Conservation (phyloP, 2,113 vertebrate genomes). For the Psittacula cyanocephala region DNA sequence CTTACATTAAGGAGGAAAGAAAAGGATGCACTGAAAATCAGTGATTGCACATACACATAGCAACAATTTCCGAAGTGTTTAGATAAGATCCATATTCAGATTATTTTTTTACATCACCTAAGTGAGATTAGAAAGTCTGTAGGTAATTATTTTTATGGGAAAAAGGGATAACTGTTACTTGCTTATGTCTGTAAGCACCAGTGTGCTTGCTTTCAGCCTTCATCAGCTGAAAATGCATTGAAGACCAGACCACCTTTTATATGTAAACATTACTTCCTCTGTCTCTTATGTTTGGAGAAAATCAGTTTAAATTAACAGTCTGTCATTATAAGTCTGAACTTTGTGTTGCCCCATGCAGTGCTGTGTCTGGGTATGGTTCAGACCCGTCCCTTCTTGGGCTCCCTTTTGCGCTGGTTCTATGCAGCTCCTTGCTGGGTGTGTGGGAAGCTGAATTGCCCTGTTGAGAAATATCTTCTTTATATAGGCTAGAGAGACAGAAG, state of each 20-base stretch:
- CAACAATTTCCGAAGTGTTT: background rate
- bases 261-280: background rate
- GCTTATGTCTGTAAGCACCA: background rate
- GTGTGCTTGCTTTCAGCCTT: background rate
- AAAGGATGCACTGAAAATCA: background rate
- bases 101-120: background rate
- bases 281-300: background rate
- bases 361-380: background rate
- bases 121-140: background rate
- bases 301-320: background rate
- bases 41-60: background rate
- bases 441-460: background rate
- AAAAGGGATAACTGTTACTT: background rate
- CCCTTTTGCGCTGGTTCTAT: background rate
- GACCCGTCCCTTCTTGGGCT: background rate
- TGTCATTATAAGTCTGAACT: background rate
- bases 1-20: background rate
- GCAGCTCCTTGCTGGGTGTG: background rate
- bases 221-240: background rate
- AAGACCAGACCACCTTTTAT: background rate
- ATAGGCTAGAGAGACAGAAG: background rate
- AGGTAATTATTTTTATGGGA: background rate
- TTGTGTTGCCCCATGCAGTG: rapidly evolving
- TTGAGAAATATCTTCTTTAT: background rate
- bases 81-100: background rate